Conservation (phyloP, 2,888 invertebrate genomes). For the Tethea ocularis region DNA sequence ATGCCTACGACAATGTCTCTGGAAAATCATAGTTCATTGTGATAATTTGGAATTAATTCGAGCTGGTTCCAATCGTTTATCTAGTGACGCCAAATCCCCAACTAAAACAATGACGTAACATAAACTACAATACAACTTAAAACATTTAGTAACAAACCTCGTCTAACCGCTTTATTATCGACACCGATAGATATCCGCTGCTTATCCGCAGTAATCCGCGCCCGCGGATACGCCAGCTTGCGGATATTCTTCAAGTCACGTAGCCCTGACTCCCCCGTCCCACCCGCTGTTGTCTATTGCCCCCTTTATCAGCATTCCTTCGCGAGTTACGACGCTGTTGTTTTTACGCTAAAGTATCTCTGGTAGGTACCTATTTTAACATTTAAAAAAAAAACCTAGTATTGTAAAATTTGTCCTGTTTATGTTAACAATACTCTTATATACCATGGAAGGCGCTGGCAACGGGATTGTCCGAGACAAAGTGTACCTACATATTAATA, state of each 20-base stretch:
- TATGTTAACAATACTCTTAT: no score
- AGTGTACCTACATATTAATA: no score
- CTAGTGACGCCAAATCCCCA: neutral
- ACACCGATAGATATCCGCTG: neutral
- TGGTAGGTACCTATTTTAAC: neutral
- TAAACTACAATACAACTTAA: constrained; percentile 6
- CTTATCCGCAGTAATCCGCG: constrained; percentile 10
- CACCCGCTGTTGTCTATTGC: constrained; percentile 6
- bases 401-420: no score
- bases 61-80: neutral
- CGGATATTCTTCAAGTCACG: constrained; percentile 11
- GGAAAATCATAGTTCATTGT: neutral
- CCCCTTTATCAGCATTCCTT: constrained; percentile 7
- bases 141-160: constrained; percentile 4
- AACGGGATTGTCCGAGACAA: no score
- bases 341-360: neutral
- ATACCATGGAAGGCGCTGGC: no score
- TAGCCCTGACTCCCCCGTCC: neutral
- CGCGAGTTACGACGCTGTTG: constrained; percentile 1
- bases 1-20: no score
- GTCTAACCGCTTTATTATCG: neutral
- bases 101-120: constrained; percentile 3
- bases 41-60: neutral
- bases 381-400: no score
- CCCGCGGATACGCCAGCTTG: neutral